Conservation (phyloP, 2,797 vertebrate genomes). For the Lepus oiostolus region DNA sequence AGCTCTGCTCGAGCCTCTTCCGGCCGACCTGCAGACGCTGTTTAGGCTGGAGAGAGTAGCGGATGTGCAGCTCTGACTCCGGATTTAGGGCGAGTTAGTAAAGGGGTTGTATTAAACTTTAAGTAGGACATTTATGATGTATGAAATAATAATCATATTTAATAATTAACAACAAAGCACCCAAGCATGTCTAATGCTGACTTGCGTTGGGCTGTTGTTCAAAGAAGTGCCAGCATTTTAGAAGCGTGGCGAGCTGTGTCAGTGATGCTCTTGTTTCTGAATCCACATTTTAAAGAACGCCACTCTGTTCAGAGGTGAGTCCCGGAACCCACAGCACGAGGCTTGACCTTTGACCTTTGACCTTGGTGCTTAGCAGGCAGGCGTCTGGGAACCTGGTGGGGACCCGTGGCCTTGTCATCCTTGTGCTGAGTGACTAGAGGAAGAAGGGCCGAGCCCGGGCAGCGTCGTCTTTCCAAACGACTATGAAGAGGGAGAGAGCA, state of each 20-base stretch:
- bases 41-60: neutral
- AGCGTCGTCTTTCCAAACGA: too few species aligned
- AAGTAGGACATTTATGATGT: conserved; percentile 25
- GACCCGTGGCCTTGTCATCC: neutral
- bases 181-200: neutral
- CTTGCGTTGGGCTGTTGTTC: conserved; percentile 10
- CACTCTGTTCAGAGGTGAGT: neutral
- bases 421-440: neutral
- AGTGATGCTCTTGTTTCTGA: conserved; percentile 27
- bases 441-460: neutral
- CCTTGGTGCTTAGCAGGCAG: neutral
- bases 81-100: conserved; percentile 13
- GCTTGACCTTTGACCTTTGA: neutral
- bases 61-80: neutral
- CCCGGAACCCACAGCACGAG: neutral
- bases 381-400: neutral
- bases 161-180: neutral
- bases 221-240: neutral
- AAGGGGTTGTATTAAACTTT: conserved; percentile 45
- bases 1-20: neutral
- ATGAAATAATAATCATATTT: conserved; percentile 62
- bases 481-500: too few species aligned
- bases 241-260: neutral
- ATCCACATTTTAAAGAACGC: neutral
- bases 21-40: neutral